phyloP scores from a whole-genome alignment of 2,797 vertebrate genomes.

The Sarcoramphus papa region DNA sequence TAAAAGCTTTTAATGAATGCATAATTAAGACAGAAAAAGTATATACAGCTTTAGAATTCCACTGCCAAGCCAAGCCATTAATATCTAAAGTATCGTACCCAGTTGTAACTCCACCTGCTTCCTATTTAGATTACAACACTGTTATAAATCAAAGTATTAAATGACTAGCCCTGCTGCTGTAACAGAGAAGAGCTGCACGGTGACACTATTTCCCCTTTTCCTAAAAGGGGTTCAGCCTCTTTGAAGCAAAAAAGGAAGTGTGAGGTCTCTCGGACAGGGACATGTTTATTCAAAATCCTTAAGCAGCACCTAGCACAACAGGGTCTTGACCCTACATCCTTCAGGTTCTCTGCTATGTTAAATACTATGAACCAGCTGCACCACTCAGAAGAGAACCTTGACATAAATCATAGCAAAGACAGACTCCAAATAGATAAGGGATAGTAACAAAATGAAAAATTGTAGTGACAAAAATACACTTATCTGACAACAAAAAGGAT shows the following conservation, averaged over 20 bases:
- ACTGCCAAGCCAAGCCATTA: slow-evolving; percentile 77
- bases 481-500: neutral
- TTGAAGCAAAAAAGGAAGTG: neutral
- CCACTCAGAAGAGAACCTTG: neutral
- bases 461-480: neutral
- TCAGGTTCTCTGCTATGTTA: neutral
- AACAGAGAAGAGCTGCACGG: neutral
- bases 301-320: neutral
- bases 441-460: neutral
- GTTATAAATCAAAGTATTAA: slow-evolving; percentile 71
- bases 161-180: neutral
- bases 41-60: slow-evolving; percentile 78
- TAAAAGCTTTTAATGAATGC: slow-evolving; percentile 87
- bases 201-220: neutral
- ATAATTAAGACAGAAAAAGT: slow-evolving; percentile 83
- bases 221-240: neutral
- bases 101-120: slow-evolving; percentile 79
- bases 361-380: neutral
- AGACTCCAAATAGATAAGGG: neutral
- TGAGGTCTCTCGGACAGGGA: neutral
- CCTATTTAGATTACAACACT: slow-evolving; percentile 72
- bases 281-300: neutral
- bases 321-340: neutral
- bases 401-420: neutral
- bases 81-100: slow-evolving; percentile 71